Percentiles rank a stretch among this genome's conserved stretches.
These are phyloP conservation scores for Poliocrania exsul DNA, from an alignment of 2,797 vertebrate genomes.

Conservation along the genomic window DNA sequence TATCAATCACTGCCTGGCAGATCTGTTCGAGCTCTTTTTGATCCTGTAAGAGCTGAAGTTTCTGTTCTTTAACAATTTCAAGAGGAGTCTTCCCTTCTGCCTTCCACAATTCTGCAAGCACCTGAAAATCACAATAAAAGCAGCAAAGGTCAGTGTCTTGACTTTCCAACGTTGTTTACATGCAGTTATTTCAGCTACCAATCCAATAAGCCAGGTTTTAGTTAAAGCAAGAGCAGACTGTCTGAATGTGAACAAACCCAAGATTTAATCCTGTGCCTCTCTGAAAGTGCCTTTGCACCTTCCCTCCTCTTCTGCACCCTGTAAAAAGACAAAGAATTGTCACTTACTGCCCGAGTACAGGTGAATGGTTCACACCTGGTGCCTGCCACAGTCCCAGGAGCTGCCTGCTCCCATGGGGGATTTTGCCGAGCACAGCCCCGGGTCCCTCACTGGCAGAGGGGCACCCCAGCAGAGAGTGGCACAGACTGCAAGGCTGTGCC, in stretches of 20 bases:
- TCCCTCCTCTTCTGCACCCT: neutral
- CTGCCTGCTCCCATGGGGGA: fast-evolving
- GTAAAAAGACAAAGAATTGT: neutral
- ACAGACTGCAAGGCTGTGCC: neutral
- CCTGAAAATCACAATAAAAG: constrained; percentile 74
- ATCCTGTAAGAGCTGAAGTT: constrained; percentile 86
- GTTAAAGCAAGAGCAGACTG: neutral
- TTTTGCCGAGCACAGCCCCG: fast-evolving
- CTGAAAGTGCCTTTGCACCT: neutral
- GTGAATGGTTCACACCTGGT: fast-evolving
- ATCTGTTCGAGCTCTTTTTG: constrained; percentile 81
- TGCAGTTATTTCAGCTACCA: neutral
- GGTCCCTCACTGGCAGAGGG: neutral
- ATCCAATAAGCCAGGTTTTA: neutral
- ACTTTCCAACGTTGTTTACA: neutral
- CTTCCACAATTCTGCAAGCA: constrained; percentile 90
- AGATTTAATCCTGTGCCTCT: neutral
- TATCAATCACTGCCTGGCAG: constrained; percentile 86
- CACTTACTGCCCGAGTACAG: neutral
- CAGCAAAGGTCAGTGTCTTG: neutral
- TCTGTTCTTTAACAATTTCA: constrained; percentile 86
- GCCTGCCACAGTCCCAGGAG: fast-evolving
- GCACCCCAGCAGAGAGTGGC: neutral
- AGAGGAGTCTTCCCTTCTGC: constrained; percentile 79
- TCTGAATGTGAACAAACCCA: neutral